Conservation (phyloP, 2,888 invertebrate species). For the Tanytarsus gracilentus region DNA sequence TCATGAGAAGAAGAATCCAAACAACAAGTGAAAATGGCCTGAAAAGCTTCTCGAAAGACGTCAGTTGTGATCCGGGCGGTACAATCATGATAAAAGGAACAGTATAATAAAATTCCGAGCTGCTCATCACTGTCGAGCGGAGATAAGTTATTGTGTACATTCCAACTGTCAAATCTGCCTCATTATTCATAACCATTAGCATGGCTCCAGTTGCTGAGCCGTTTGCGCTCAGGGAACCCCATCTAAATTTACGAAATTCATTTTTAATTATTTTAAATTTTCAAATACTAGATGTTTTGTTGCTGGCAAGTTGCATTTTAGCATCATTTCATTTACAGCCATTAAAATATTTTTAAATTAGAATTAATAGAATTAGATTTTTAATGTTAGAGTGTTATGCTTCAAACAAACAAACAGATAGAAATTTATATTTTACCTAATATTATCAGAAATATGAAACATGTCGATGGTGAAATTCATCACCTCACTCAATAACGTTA, state of each 20-base stretch:
- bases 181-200: slow-evolving; percentile 6
- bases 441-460: slow-evolving; percentile 12
- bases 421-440: not conserved
- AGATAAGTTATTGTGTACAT: slow-evolving; percentile 19
- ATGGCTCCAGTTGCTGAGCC: slow-evolving; percentile 4
- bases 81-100: slow-evolving; percentile 18
- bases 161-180: slow-evolving; percentile 19
- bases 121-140: not conserved
- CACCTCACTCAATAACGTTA: not conserved
- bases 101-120: slow-evolving; percentile 3
- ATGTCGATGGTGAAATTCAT: slow-evolving; percentile 21
- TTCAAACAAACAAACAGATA: not conserved
- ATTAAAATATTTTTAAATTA: not conserved
- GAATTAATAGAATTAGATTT: not conserved
- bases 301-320: too few species aligned
- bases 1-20: slow-evolving; percentile 1
- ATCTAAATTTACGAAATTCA: not conserved
- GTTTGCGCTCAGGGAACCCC: slow-evolving; percentile 4
- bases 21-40: slow-evolving; percentile 8
- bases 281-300: too few species aligned
- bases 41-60: slow-evolving; percentile 21
- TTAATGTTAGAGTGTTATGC: not conserved
- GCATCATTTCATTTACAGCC: too few species aligned
- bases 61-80: not conserved
- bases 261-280: too few species aligned